Base-by-base conservation (phyloP, 37 sponge, comb jelly and placozoan species). In the Oscarella lobularis region DNA sequence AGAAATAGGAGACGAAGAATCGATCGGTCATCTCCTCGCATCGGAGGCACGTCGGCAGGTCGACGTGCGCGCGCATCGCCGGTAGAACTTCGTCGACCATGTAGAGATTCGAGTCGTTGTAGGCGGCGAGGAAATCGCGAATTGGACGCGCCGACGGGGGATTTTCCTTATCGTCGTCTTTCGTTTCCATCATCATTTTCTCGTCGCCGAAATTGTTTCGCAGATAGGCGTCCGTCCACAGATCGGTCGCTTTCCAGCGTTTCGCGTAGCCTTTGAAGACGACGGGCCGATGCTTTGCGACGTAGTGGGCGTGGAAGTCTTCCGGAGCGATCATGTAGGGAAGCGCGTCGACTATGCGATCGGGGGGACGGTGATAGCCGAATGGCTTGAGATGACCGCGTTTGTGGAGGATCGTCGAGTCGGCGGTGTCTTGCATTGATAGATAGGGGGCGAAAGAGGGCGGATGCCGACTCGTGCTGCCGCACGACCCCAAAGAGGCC, bases 1-100 rank as follows among this genome's bases (percentile, higher is more conserved):
- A 68, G 29, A 68, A 68, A 34, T 68, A 68, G 33, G 71, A 68
- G 5, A 68, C 71, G 31, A 68, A 68, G 29, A 68, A 68, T 14
- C 71, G 60, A 27, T 48, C 60, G 60, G 60, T 48, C 60, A 48
- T 48, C 60, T 48, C 60, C 60, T 48, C 60, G 20, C 60, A 48
- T 48, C 60, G 60, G 20, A 48, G 60, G 20, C 60, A 48, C 9
- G 60, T 48, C 9, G 60, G 60, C 20, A 48, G 60, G 9, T 27
- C 20, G 60, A 48, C 60, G 20, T 48, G 14, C 60, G 9, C 60
- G 60, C 60, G 60, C 60, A 48, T 48, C 60, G 9, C 60, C 9
- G 60, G 60, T 20, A 48, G 20, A 20, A 48, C 60, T 48, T 48
- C 60, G 20, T 48, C 60, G 14, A 48, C 60, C 60, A 48, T 48